Conservation (phyloP, 1,140 invertebrate species). For the Caerostris darwini region DNA sequence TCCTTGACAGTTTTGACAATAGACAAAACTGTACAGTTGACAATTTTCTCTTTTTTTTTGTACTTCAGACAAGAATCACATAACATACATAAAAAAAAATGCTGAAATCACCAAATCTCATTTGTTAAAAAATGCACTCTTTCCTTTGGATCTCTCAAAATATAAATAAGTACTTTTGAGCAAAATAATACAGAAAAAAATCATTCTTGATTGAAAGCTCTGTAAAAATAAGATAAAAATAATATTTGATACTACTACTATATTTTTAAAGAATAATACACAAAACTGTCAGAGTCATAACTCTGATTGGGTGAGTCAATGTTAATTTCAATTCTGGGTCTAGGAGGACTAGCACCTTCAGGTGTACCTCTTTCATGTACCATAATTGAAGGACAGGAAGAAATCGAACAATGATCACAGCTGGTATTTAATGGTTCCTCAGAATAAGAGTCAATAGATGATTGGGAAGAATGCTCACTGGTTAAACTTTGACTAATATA, state of each 20-base stretch:
- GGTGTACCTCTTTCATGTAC: constrained; percentile 61
- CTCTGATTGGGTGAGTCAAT: not conserved
- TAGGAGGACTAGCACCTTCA: constrained; percentile 74
- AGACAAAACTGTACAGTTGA: too few relatives aligned
- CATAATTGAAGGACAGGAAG: constrained; percentile 64
- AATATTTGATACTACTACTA: constrained; percentile 38
- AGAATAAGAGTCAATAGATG: constrained; percentile 36
- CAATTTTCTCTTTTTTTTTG: not conserved
- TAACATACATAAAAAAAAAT: not conserved
- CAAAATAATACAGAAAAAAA: not conserved
- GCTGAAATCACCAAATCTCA: not conserved
- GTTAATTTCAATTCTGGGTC: not conserved
- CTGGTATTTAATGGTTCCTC: constrained; percentile 32
- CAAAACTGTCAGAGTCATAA: constrained; percentile 55
- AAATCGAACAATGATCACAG: constrained; percentile 68
- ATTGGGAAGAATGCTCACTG: constrained; percentile 33
- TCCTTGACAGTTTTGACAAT: too few relatives aligned
- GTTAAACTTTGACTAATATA: constrained; percentile 58
- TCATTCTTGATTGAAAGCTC: constrained; percentile 4
- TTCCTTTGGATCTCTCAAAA: not conserved
- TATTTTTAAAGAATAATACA: constrained; percentile 72
- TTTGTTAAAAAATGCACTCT: not conserved
- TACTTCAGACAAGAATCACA: not conserved
- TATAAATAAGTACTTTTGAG: constrained; percentile 42
- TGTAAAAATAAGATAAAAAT: constrained; percentile 19